These are phyloP conservation scores for Pogonomyrmex barbatus DNA, from an alignment of 1,140 invertebrate genomes.

Conservation along the genomic window DNA sequence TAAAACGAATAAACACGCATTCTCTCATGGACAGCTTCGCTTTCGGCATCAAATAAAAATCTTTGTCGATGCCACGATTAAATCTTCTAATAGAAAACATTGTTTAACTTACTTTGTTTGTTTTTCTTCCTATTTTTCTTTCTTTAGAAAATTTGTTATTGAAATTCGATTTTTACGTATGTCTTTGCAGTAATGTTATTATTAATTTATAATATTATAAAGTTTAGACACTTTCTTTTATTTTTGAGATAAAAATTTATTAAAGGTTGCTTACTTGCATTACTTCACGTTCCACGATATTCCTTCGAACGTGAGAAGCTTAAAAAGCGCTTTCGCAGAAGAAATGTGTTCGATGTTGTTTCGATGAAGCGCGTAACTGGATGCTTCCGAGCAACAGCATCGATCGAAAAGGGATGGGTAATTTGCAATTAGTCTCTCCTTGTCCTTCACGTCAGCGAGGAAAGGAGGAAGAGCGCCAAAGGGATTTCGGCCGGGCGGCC, in stretches of 20 bases:
- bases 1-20: neutral
- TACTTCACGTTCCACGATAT: neutral
- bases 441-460: constrained; percentile 34
- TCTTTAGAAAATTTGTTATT: neutral
- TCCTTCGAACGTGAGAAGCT: neutral
- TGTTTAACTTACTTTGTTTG: neutral
- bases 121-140: neutral
- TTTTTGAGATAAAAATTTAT: constrained; percentile 11
- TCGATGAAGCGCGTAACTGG: constrained; percentile 13
- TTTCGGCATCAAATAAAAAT: neutral
- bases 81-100: neutral
- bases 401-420: constrained; percentile 10
- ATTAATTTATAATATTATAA: neutral
- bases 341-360: too few relatives aligned
- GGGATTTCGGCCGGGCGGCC: constrained; percentile 14
- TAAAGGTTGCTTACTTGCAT: constrained; percentile 24
- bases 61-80: neutral
- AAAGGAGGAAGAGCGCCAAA: constrained; percentile 56
- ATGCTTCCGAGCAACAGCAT: neutral
- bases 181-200: neutral
- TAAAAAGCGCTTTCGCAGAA: neutral
- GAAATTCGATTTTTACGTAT: neutral
- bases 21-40: neutral
- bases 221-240: neutral
- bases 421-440: constrained; percentile 44